Percentiles rank a stretch among this genome's conserved stretches.
Evolutionary conservation across 2,113 vertebrate species (phyloP).

Genomic region (Circaetus cinerascens): DNA sequence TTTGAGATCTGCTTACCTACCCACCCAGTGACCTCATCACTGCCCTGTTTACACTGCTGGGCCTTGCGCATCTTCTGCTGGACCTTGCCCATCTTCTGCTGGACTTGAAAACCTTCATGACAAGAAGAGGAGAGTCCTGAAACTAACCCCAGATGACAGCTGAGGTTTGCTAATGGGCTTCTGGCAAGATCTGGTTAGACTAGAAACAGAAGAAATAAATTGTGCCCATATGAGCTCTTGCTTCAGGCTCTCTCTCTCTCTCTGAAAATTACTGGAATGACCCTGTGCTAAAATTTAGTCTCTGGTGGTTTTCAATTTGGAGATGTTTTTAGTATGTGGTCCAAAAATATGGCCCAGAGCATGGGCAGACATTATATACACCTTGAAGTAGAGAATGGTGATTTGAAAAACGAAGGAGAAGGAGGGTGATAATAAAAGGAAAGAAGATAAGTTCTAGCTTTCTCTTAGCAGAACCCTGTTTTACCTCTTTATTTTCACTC

Average conservation of each 20-base stretch:
- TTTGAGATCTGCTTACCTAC: slow-evolving; percentile 2
- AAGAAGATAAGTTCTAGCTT: neutral
- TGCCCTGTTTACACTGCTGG: neutral
- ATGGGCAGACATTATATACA: neutral
- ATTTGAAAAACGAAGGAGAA: neutral
- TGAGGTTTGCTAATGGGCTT: neutral
- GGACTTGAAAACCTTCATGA: neutral
- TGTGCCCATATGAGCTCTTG: neutral
- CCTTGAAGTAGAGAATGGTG: neutral
- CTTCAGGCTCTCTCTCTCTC: neutral
- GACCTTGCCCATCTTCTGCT: neutral
- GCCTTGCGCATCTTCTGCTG: neutral
- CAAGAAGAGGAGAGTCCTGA: neutral
- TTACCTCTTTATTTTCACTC: neutral
- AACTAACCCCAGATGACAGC: neutral
- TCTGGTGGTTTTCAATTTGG: neutral
- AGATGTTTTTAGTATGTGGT: neutral
- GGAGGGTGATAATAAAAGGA: neutral
- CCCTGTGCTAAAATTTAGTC: neutral
- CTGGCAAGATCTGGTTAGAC: neutral
- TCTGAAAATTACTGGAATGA: neutral
- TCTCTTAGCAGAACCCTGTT: neutral
- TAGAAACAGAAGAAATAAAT: neutral
- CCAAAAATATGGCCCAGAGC: neutral
- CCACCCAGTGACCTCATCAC: slow-evolving; percentile 22